Evolutionary conservation across 2,888 invertebrate genomes (phyloP), one percentile per base, ranked within the genome.

Genomic region (Pantelozetes paolii): DNA sequence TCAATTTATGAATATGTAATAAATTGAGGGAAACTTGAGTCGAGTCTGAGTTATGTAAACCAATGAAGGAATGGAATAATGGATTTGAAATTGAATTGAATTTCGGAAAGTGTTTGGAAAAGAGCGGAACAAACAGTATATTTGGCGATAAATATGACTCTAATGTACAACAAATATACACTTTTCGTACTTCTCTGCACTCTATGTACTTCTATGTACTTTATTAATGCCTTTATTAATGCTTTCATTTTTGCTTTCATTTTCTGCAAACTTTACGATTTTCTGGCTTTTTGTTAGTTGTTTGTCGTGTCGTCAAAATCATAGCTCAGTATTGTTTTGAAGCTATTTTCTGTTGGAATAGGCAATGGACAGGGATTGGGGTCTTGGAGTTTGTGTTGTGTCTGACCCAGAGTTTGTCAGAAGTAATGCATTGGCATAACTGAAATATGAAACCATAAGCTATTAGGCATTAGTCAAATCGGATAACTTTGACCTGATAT

Each of bases 381-480:
- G 18, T 67, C 23, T 18, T 23, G 15, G 9, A 32, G 40, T n/a
- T 40, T 42, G 67, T 13, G n/a, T 32, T 5, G 20, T 5, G 20
- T 23, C 32, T 67, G 67, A 67, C 67, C 67, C n/a, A 23, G 20
- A 23, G 40, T 42, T 67, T 42, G 67, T 67, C 67, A 67, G 23
- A 67, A 67, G 40, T 67, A 67, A 67, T 67, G 67, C 67, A 67
- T 67, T 11, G 36, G 36, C 36, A 67, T 67, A 36, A 40, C 18
- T 67, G 67, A 67, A 67, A 67, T 67, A 2, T 40, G 67, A 67
- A 42, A 67, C 67, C 67, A 32, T 67, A 23, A 23, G 40, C 40
- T 67, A 67, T 67, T 36, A 42, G 42, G 40, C 67, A 67, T 67
- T 67, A 67, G 42, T n/a, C 67, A 40, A 67, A 67, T 67, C 40